Conservation (phyloP, 2,888 invertebrate genomes). For the Thecocarcelia acutangulata region DNA sequence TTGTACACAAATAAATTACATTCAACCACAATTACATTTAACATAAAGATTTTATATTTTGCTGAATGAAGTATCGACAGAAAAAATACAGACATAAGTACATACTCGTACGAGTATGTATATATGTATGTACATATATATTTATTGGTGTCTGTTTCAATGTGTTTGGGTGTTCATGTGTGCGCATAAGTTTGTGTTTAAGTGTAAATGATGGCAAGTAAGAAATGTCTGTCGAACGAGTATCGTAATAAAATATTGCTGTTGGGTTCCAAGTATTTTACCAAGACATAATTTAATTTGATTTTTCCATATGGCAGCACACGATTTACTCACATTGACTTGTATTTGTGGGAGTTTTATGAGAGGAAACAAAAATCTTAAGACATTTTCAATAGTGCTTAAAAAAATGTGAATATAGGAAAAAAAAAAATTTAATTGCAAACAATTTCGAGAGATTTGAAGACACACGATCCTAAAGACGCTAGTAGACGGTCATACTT, state of each 20-base stretch:
- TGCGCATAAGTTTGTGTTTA: neutral
- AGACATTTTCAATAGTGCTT: neutral
- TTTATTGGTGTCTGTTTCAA: conserved; percentile 9
- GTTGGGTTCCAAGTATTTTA: conserved; percentile 44
- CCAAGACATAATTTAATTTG: conserved; percentile 57
- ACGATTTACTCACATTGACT: conserved; percentile 43
- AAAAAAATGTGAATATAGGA: neutral
- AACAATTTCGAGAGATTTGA: too few species aligned
- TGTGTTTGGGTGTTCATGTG: neutral
- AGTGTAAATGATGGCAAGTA: conserved; percentile 30
- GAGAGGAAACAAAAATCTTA: conserved; percentile 6
- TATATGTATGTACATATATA: neutral
- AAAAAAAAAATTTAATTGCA: neutral
- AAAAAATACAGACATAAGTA: too few species aligned
- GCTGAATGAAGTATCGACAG: conserved; percentile 19
- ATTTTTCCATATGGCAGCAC: conserved; percentile 63
- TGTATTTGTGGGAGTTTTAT: neutral
- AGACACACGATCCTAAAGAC: too few species aligned
- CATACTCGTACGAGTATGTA: too few species aligned
- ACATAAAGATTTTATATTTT: conserved; percentile 1
- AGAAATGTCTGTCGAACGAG: conserved; percentile 38
- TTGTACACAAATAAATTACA: conserved; percentile 3
- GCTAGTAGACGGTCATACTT: too few species aligned
- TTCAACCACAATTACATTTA: conserved; percentile 45
- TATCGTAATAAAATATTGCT: conserved; percentile 59